Evolutionary conservation across 2,888 invertebrate species (phyloP), one percentile per base, ranked within the genome.

Genomic region (Sinopyrophorus schimmeli): DNA sequence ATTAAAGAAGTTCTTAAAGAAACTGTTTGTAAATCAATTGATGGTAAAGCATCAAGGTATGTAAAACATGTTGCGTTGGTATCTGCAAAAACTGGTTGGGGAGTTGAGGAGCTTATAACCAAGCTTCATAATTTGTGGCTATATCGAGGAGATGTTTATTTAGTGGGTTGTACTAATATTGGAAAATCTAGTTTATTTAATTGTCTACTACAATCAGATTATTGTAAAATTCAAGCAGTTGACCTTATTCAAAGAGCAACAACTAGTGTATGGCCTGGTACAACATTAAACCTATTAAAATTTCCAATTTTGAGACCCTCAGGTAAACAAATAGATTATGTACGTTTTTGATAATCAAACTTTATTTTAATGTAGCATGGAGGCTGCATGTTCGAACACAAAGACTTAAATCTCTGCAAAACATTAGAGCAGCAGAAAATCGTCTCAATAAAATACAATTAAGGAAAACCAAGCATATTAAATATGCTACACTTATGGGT

Each of bases 151-250:
- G 84, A 90, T 66, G 87, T 98, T 5, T 98, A 89, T 70, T 74
- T 98, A 14, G 79, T 98, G 1, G 98, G 98, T 1, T 92, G 92
- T 67, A 95, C 97, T 0, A 98, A 99, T 75, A 93, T 92, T 0
- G 98, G 98, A 1, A 98, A 98, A 73, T 97, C 96, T 34, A 89
- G 93, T 0, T 75, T 99, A 9, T 99, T 97, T 72, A 99, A 98
- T 74, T 80, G 86, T 2, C 76, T 99, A 3, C 71, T 98, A 1
- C 86, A 88, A 58, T 97, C 97, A 0, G 98, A 98, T 75, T 89
- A 90, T 68, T 97, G 98, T 70, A 92, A 92, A 70, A 78, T 82
- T 1, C 77, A 85, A 64, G 90, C 89, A 0, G 76, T 80, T 2
- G 91, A 95, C 73, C 76, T 94, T 15, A 79, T 98, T 26, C 87